Base-by-base conservation (phyloP, 2,113 vertebrate genomes). In the Pampusana beccarii region DNA sequence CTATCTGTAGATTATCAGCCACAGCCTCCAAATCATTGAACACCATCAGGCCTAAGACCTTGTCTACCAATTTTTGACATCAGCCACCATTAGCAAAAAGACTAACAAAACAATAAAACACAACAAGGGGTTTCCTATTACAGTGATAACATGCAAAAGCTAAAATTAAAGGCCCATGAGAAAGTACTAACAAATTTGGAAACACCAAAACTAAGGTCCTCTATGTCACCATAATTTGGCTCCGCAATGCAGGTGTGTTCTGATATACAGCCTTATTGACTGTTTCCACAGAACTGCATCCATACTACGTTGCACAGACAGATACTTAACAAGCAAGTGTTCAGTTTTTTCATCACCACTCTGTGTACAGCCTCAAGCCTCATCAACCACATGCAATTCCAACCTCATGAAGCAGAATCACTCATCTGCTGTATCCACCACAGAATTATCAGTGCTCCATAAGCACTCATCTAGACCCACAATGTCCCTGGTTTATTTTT, bases 341-440 rank as follows among this genome's bases (percentile, higher is more conserved):
- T 51, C 53, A 5, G 21, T 4, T 44, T 51, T 46, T 74, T 67
- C 61, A 44, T 48, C 56, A 78, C 51, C 13, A 8, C n/a, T 57
- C 42, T 33, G 25, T 10, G 16, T 36, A 46, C 57, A 75, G 73
- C 75, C 70, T 65, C 70, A 29, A 94, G 78, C 44, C 58, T 75
- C 0, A 0, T 9, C 0, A 0, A 69, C 61, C 50, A 29, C 73
- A 48, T 7, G 65, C 56, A 86, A 71, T 77, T 92, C 50, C 50
- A 84, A 16, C 24, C 44, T 86, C 5, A 0, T 14, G 50, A 86
- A 88, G 62, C 33, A 88, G 64, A 81, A 92, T 71, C 40, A 20
- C 57, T 86, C 57, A 28, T 62, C 56, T 92, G 71, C 12, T 24
- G 42, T 40, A 33, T 11, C 46, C 48, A 42, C 46, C 75, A 53